Evolutionary conservation across 1,140 invertebrate species (phyloP).

Genomic region (Acromyrmex charruanus): DNA sequence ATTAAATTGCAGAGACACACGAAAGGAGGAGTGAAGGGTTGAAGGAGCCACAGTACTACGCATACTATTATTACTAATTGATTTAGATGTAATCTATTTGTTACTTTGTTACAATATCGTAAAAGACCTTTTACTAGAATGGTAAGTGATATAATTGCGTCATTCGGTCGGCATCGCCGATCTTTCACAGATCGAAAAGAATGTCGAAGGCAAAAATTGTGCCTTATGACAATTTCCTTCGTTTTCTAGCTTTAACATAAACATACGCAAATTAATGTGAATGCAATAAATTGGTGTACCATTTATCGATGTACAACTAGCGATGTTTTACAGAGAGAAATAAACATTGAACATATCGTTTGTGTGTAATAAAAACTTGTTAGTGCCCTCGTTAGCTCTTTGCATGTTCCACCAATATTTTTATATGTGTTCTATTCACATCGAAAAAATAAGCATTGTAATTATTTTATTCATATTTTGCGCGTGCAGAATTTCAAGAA

Average conservation of each 20-base stretch:
- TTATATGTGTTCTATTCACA: not conserved
- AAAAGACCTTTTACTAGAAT: conserved; percentile 48
- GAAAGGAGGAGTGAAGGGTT: conserved; percentile 76
- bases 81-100: conserved; percentile 81
- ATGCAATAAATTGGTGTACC: conserved; percentile 34
- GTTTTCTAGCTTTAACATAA: conserved; percentile 11
- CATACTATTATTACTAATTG: conserved; percentile 77
- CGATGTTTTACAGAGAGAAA: conserved; percentile 38
- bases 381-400: not conserved
- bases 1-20: conserved; percentile 79
- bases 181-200: conserved; percentile 32
- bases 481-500: not conserved
- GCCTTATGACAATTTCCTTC: not conserved
- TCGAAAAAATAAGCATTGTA: not conserved
- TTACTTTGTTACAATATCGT: conserved; percentile 78
- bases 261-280: conserved; percentile 31
- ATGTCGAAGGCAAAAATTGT: conserved; percentile 4
- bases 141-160: conserved; percentile 46
- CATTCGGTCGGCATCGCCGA: not conserved
- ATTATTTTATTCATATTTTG: not conserved
- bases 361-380: not conserved
- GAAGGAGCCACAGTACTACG: conserved; percentile 65
- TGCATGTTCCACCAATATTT: not conserved
- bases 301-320: conserved; percentile 44
- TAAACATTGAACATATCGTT: conserved; percentile 30